These are phyloP conservation scores for Zeus faber DNA, from an alignment of 2,113 vertebrate species.

Conservation along the genomic window DNA sequence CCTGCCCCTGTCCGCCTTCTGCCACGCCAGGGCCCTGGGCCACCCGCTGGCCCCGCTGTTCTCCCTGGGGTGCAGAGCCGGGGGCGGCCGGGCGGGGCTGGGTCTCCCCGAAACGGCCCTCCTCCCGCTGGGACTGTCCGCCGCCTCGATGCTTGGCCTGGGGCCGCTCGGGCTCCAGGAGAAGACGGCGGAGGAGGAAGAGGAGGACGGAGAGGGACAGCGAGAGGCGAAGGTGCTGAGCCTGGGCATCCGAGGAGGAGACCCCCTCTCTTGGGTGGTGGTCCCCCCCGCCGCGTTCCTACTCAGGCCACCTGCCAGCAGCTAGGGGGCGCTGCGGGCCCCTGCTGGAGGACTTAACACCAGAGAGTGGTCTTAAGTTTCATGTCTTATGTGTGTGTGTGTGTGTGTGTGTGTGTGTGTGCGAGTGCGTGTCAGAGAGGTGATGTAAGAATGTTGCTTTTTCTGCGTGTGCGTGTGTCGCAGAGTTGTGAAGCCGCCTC, in stretches of 20 bases:
- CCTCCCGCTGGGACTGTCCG: conserved; percentile 82
- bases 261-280: conserved; percentile 85
- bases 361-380: no score
- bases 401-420: neutral
- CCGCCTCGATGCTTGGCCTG: conserved; percentile 82
- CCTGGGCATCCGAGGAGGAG: conserved; percentile 38
- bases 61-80: conserved; percentile 26
- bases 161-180: conserved; percentile 45
- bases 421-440: neutral
- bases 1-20: conserved; percentile 75
- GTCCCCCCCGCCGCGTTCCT: conserved; percentile 85
- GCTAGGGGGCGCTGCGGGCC: no score
- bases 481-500: no score
- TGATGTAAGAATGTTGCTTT: neutral
- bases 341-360: no score
- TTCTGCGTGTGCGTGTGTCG: conserved; percentile 7
- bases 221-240: conserved; percentile 79
- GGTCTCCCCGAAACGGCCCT: conserved; percentile 83
- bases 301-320: conserved; percentile 86
- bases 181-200: conserved; percentile 48
- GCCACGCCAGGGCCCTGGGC: conserved; percentile 70
- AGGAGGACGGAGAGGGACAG: conserved; percentile 45
- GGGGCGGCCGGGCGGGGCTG: conserved; percentile 59
- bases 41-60: conserved; percentile 62
- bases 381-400: neutral